These are phyloP conservation scores for Trochalopteron elliotii DNA, from an alignment of 2,113 vertebrate species.

Conservation along the genomic window DNA sequence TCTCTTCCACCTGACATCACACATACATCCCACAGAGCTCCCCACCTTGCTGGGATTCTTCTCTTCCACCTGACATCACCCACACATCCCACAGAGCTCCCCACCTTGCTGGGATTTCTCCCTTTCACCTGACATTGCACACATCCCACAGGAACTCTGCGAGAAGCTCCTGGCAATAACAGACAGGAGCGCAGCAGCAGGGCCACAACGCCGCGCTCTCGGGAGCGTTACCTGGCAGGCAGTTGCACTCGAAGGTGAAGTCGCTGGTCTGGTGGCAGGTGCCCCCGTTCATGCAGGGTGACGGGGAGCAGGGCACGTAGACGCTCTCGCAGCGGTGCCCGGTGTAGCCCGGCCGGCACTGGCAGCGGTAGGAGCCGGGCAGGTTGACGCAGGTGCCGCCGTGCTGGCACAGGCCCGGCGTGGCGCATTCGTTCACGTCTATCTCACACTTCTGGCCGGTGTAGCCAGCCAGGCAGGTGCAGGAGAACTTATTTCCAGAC, in stretches of 20 bases:
- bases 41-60: not conserved
- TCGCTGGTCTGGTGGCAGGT: constrained; percentile 88
- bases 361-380: constrained; percentile 85
- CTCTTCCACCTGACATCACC: not conserved
- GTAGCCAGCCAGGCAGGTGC: constrained; percentile 82
- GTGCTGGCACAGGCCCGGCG: constrained; percentile 76
- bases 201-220: not conserved
- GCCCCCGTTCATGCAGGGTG: constrained; percentile 88
- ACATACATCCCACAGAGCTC: not conserved
- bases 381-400: constrained; percentile 82
- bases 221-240: constrained; percentile 82
- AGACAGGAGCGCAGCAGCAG: not conserved
- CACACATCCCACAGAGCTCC: too few relatives aligned
- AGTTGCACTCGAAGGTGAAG: constrained; percentile 88
- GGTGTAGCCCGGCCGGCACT: constrained; percentile 81
- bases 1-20: too few relatives aligned
- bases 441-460: constrained; percentile 82
- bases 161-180: not conserved
- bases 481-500: constrained; percentile 80
- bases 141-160: not conserved
- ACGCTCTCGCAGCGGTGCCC: constrained; percentile 84
- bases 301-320: constrained; percentile 86
- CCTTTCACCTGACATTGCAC: too few relatives aligned
- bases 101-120: too few relatives aligned
- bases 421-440: constrained; percentile 86